Conservation (phyloP, 2,113 vertebrate species). For the Opisthocomus hoazin region DNA sequence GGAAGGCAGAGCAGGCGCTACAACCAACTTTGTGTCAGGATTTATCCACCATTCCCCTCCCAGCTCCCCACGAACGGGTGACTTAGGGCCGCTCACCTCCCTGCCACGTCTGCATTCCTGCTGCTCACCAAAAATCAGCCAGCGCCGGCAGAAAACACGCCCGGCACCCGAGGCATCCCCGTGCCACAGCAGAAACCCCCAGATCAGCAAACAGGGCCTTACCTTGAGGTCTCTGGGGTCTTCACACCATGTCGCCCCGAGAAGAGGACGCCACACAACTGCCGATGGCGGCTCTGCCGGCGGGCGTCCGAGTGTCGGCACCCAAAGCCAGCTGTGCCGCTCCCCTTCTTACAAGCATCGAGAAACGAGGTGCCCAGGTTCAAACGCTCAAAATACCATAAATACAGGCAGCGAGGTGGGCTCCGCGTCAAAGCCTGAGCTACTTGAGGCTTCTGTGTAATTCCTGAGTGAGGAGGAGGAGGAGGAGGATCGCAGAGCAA, state of each 20-base stretch:
- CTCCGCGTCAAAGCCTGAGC: background rate
- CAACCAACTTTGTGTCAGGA: too few relatives aligned
- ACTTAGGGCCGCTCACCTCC: background rate
- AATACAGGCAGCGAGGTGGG: background rate
- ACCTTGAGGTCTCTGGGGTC: background rate
- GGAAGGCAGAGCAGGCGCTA: background rate
- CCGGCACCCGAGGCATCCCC: rapidly evolving
- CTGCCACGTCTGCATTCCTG: rapidly evolving
- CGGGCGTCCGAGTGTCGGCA: rapidly evolving
- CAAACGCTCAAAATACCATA: background rate
- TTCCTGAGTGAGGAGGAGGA: background rate
- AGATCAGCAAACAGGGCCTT: background rate
- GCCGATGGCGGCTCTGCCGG: rapidly evolving
- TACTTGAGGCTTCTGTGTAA: background rate
- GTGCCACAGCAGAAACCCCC: background rate
- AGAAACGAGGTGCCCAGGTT: background rate
- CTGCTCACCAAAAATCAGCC: background rate
- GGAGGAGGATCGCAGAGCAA: too few relatives aligned
- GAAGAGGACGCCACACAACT: background rate
- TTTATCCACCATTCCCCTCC: background rate
- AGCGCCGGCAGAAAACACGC: background rate
- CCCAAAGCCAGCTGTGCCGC: background rate
- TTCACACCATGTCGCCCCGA: rapidly evolving
- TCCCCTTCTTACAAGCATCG: background rate
- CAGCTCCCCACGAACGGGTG: background rate